These are phyloP conservation scores for Eulemur macaco DNA, from an alignment of 2,113 vertebrate genomes.

Conservation along the genomic window DNA sequence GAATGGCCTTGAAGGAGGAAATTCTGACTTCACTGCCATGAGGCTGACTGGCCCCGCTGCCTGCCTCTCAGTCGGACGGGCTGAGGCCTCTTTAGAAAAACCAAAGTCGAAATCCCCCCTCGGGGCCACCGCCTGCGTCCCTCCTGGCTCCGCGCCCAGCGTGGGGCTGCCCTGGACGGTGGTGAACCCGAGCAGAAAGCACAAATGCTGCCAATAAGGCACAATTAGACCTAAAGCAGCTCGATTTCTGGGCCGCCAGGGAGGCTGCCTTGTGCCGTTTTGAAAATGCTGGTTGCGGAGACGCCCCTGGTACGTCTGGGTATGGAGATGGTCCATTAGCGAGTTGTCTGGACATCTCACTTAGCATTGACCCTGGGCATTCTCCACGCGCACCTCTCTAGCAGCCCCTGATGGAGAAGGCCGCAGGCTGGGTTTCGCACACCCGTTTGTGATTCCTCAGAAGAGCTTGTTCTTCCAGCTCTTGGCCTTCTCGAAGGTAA, in stretches of 20 bases:
- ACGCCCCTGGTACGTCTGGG: neutral
- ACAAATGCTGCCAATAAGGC: fast-evolving
- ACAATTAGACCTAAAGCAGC: neutral
- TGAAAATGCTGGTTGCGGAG: too few species aligned
- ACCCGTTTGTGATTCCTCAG: too few species aligned
- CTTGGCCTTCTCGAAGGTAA: neutral
- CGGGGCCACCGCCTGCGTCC: neutral
- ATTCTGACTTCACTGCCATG: neutral
- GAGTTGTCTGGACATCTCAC: neutral
- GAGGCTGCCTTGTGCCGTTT: neutral
- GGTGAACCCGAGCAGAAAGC: fast-evolving
- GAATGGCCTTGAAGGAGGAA: neutral
- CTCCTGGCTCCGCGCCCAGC: neutral
- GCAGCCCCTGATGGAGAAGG: neutral
- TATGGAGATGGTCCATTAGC: neutral
- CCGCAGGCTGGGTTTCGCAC: neutral
- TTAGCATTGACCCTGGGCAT: too few species aligned
- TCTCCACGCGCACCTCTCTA: neutral
- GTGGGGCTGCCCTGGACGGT: neutral
- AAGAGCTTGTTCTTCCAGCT: neutral
- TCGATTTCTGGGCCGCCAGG: neutral
- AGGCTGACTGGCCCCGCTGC: neutral
- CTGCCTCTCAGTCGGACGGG: neutral
- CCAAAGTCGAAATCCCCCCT: slow-evolving; percentile 30
- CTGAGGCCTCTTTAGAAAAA: slow-evolving; percentile 44